Conservation (phyloP, 30 jellyfish, hydroid and myxozoan species). For the Aurelia aurita region DNA sequence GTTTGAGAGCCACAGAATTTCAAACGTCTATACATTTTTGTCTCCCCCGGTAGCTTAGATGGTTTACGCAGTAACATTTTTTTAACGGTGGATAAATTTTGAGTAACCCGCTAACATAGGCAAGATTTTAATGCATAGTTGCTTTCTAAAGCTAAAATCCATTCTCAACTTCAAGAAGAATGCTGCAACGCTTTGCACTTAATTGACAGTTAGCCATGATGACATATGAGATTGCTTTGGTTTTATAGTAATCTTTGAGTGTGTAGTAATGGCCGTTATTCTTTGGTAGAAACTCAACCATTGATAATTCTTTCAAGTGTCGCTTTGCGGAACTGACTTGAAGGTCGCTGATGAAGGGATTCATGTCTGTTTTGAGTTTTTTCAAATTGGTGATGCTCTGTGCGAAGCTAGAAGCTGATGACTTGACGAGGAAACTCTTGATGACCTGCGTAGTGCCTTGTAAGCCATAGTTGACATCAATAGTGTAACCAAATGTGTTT, state of each 20-base stretch:
- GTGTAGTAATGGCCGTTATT: slow-evolving; percentile 63
- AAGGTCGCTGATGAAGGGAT: slow-evolving; percentile 23
- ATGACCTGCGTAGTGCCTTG: slow-evolving; percentile 13
- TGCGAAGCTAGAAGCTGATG: not conserved
- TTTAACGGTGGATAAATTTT: not conserved
- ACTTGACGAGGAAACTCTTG: slow-evolving; percentile 3
- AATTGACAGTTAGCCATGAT: slow-evolving; percentile 50
- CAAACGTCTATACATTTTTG: too few relatives aligned
- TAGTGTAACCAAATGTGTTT: not conserved
- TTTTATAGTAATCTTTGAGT: slow-evolving; percentile 57
- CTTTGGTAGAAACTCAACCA: slow-evolving; percentile 56
- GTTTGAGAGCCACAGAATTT: too few relatives aligned
- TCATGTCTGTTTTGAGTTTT: slow-evolving; percentile 41
- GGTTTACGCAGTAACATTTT: not conserved
- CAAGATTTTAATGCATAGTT: too few relatives aligned
- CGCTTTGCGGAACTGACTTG: slow-evolving; percentile 65
- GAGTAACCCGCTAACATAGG: not conserved
- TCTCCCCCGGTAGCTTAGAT: too few relatives aligned
- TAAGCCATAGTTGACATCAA: not conserved
- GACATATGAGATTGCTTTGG: not conserved
- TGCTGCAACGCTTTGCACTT: slow-evolving; percentile 9
- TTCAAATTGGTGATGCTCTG: slow-evolving; percentile 19
- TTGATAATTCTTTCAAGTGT: slow-evolving; percentile 44
- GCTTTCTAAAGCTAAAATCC: not conserved
- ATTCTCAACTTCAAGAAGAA: slow-evolving; percentile 22